Evolutionary conservation across 2,113 vertebrate species (phyloP).

Genomic region (Procapra przewalskii): DNA sequence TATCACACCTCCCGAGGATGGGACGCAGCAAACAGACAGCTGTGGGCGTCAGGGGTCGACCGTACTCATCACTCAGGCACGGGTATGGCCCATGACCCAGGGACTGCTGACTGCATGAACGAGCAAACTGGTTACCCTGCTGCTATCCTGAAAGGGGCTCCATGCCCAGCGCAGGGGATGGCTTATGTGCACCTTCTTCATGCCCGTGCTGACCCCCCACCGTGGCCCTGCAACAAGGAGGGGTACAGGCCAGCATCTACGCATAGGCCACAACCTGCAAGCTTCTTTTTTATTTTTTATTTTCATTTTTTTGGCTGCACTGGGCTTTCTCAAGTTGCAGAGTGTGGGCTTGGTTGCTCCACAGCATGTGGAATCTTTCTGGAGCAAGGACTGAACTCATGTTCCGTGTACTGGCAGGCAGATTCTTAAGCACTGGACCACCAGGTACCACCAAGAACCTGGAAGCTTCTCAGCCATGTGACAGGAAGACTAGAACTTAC

Average conservation of each 20-base stretch:
- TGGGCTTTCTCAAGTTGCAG: neutral
- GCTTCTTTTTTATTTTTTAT: neutral
- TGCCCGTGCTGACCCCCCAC: fast-evolving
- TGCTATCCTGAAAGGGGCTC: neutral
- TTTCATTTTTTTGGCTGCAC: neutral
- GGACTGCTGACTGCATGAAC: neutral
- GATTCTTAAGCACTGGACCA: neutral
- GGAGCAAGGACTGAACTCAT: neutral
- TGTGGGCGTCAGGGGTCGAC: fast-evolving
- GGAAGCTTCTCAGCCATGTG: neutral
- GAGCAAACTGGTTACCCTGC: neutral
- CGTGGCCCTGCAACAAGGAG: neutral
- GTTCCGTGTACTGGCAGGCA: neutral
- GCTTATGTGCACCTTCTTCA: neutral
- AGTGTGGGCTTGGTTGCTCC: neutral
- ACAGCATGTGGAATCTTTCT: neutral
- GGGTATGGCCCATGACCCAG: neutral
- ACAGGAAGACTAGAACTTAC: neutral
- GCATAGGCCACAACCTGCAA: neutral
- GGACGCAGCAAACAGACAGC: fast-evolving
- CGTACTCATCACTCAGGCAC: neutral
- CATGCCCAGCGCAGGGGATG: too few species aligned
- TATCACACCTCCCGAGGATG: neutral
- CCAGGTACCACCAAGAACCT: neutral
- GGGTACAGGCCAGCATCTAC: neutral